Conservation (phyloP, 2,888 invertebrate species). For the Amphipoea oculea region DNA sequence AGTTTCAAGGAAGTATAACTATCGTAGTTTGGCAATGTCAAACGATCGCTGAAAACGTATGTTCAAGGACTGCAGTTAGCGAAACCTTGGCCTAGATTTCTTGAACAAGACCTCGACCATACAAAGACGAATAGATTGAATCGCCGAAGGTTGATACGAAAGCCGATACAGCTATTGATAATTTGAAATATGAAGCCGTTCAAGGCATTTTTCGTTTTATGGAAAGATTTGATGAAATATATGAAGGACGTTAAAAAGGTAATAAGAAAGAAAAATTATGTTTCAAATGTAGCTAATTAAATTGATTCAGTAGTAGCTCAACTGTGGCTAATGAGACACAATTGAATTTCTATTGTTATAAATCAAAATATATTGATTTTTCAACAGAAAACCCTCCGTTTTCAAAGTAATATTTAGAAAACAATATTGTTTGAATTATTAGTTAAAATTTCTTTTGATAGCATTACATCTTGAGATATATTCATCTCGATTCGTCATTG, state of each 20-base stretch:
- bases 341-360: too few relatives aligned
- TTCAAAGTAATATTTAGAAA: not conserved
- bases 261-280: not conserved
- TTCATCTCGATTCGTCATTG: not conserved
- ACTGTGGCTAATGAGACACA: too few relatives aligned
- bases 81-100: slow-evolving; percentile 38
- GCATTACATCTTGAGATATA: too few relatives aligned
- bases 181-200: slow-evolving; percentile 7
- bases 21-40: slow-evolving; percentile 10
- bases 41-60: slow-evolving; percentile 12
- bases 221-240: not conserved
- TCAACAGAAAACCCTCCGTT: too few relatives aligned
- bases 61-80: slow-evolving; percentile 24
- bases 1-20: not conserved
- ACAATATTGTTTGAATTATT: not conserved
- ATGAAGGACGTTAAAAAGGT: not conserved
- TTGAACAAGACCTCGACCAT: slow-evolving; percentile 1
- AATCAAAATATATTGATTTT: too few relatives aligned
- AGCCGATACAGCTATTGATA: not conserved
- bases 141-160: slow-evolving; percentile 11
- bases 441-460: not conserved
- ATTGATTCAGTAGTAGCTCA: not conserved
- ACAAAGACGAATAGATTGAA: slow-evolving; percentile 27
- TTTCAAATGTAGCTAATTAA: not conserved
- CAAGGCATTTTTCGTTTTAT: not conserved